These are phyloP conservation scores for Heliconius hermathena DNA, from an alignment of 1,140 invertebrate species.

Conservation along the genomic window DNA sequence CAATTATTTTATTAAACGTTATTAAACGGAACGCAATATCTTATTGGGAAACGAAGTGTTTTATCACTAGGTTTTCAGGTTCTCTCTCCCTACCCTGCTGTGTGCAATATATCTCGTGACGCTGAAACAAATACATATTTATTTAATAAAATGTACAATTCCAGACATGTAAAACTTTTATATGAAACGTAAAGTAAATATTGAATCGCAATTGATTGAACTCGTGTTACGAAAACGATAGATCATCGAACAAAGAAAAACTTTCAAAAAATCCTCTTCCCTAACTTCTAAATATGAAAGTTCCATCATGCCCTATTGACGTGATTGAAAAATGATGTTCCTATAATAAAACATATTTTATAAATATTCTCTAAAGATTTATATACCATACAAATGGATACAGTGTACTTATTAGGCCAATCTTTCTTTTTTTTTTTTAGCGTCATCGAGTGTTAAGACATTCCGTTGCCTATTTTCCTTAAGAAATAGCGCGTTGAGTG, in stretches of 20 bases:
- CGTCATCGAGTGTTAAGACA: no score
- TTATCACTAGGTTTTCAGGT: no score
- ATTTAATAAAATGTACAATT: background rate
- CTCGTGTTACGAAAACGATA: constrained; percentile 2
- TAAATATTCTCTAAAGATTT: background rate
- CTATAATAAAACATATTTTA: background rate
- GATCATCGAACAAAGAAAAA: constrained; percentile 7
- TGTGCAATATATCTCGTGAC: no score
- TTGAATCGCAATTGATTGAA: background rate
- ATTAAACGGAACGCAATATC: no score
- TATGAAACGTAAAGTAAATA: background rate
- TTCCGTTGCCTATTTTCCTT: no score
- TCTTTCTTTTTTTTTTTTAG: background rate
- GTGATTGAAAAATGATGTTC: constrained; percentile 3
- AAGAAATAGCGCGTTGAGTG: no score
- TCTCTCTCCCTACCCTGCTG: no score
- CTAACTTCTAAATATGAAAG: constrained; percentile 7
- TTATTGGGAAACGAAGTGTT: no score
- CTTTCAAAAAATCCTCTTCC: background rate
- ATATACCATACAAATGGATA: background rate
- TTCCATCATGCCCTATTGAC: constrained; percentile 12
- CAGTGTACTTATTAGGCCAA: background rate
- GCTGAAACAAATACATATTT: no score
- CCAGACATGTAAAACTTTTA: background rate
- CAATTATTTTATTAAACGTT: no score